Evolutionary conservation across 2,888 invertebrate genomes (phyloP), one percentile per base, ranked within the genome.

Genomic region (Toxonevra muliebris): DNA sequence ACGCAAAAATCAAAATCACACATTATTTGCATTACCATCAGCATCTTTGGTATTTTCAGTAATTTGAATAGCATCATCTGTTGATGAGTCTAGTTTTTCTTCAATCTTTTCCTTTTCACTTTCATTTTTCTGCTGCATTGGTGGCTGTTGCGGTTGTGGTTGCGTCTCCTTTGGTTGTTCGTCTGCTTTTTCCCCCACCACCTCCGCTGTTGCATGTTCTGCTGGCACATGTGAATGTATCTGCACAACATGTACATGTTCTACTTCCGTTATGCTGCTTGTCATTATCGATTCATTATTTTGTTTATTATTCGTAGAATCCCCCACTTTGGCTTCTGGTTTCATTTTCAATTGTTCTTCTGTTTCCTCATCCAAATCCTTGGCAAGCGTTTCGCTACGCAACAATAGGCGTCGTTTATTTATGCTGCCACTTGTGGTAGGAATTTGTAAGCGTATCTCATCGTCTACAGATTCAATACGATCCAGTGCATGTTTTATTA

Each of bases 351-450:
- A 55, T 40, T 55, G 68, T 11, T 71, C 70, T 11, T 63, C 45
- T 3, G 70, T 71, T 60, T 79, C 79, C 4, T 79, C 82, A 13
- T 80, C 82, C 41, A 77, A 54, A 54, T 82, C 84, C 2, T 77
- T 73, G 45, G 80, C 83, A 45, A 83, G 50, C 0, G 84, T 83
- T 69, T 83, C 83, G 68, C 84, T 81, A 62, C 83, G 81, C 61
- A 79, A 71, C 63, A 83, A 67, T 7, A 78, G 80, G 0, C 82
- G 74, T 65, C 79, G 80, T 0, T 75, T 69, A 0, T 63, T 70
- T 12, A 58, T 68, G 19, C 0, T 64, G 17, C 58, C 61, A 41
- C 68, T 69, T n/a, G 66, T 48, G 61, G 61, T 50, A 54, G 76
- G 73, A 63, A 79, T 75, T 5, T 79, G 76, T 19, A 81, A 71